Evolutionary conservation across 2,797 vertebrate genomes (phyloP), one percentile per base, ranked within the genome.

Genomic region (Cossypha dichroa): DNA sequence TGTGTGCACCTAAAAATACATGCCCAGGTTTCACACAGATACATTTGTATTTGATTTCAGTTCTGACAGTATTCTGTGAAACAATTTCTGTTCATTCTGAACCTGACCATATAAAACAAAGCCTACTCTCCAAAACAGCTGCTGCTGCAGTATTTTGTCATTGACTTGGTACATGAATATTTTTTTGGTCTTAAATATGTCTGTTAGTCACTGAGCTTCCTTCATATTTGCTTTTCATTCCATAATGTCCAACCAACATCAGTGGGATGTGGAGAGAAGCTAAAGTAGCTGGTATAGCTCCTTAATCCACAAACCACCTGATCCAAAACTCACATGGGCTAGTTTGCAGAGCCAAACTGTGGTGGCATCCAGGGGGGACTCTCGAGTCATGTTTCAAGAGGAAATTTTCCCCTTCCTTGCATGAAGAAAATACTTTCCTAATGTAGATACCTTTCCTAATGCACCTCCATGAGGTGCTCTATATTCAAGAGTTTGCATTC

Each of bases 1-100:
- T 14, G 85, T 63, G 46, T 67, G 69, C 55, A 43, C 51, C 88
- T 95, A 96, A 94, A 96, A 96, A 94, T 97, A 95, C 28, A n/a
- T 25, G 26, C 70, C 56, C 85, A 87, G 82, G 64, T 95, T 93
- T 96, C 85, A 90, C 72, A 28, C 31, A 48, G 36, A 75, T 90
- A 49, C 60, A 49, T 92, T 91, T 5, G 0, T 75, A 34, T 85
- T 92, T 88, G 72, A 74, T 91, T 89, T 88, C 64, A 89, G 8
- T 91, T 78, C 87, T 88, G 81, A 75, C 62, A 56, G 38, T 43
- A 26, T 84, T 89, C 51, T 69, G 25, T 56, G 46, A 64, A 95
- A 59, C 40, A 73, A 40, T 67, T 94, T 92, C 49, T 87, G n/a
- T 92, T 94, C 43, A n/a, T 95, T 92, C 49, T 79, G 48, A 87